Percentiles rank a stretch among this genome's conserved stretches.
Conservation (phyloP, 2,797 vertebrate species). For the Chiroxiphia lanceolata region DNA sequence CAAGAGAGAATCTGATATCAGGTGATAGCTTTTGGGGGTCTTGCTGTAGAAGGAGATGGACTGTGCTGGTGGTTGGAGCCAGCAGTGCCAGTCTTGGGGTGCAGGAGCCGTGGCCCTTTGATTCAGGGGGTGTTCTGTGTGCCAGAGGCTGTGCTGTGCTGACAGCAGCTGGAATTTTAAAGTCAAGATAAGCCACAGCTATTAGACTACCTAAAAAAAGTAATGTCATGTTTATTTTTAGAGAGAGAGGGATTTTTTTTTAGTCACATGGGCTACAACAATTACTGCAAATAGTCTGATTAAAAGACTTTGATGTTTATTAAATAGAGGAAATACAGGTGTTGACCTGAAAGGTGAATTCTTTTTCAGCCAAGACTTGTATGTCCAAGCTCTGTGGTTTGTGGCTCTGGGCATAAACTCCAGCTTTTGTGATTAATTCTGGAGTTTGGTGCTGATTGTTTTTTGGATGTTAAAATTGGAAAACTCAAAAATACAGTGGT, state of each 20-base stretch:
- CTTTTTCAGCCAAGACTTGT: neutral
- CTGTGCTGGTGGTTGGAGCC: neutral
- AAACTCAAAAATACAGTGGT: neutral
- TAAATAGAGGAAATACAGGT: neutral
- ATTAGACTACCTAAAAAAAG: neutral
- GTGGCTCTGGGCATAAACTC: neutral
- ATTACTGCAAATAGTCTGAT: neutral
- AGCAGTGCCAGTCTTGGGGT: neutral
- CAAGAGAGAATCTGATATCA: neutral
- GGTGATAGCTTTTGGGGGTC: neutral
- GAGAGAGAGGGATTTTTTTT: neutral
- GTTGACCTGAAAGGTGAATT: neutral
- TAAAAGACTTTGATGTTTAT: neutral
- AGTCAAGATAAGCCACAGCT: neutral
- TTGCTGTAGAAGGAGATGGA: neutral
- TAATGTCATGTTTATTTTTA: neutral
- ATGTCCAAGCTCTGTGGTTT: neutral
- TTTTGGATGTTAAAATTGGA: neutral
- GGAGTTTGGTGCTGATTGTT: rapidly evolving
- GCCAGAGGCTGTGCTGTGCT: rapidly evolving
- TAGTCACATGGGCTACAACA: neutral
- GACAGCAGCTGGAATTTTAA: neutral
- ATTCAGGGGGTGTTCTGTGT: neutral
- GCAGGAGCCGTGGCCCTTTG: neutral
- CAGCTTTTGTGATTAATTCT: neutral